These are phyloP conservation scores for Bombycilla garrulus DNA, from an alignment of 2,113 vertebrate genomes.

Conservation along the genomic window DNA sequence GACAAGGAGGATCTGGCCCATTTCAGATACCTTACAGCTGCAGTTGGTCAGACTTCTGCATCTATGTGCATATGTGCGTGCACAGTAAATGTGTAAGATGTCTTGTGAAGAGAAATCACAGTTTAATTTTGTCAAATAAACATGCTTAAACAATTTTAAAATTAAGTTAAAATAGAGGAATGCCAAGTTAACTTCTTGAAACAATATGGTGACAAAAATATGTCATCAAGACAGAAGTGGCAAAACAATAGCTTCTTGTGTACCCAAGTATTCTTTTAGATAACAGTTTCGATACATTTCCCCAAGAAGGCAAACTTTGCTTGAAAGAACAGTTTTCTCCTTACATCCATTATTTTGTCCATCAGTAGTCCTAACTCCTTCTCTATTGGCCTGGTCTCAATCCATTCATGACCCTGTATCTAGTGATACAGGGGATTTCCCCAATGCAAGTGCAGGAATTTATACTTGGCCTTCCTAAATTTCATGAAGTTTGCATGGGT, in stretches of 20 bases:
- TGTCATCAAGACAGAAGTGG: accelerated
- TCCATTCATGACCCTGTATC: accelerated
- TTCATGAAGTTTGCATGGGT: neutral
- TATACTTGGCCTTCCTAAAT: neutral
- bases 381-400: neutral
- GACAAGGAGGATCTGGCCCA: neutral
- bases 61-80: accelerated
- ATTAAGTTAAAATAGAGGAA: neutral
- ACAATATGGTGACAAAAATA: neutral
- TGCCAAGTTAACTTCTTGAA: neutral
- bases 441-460: neutral
- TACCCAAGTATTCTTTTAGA: neutral
- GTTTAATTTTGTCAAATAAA: neutral
- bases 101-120: neutral
- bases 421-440: neutral
- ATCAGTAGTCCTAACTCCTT: neutral
- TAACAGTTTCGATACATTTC: neutral
- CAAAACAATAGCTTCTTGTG: neutral
- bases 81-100: neutral
- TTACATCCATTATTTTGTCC: neutral
- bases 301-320: neutral
- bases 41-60: neutral
- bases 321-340: neutral
- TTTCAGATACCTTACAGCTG: neutral
- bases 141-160: neutral